Evolutionary conservation across 2,113 vertebrate species (phyloP).

Genomic region (Aviceda subcristata): DNA sequence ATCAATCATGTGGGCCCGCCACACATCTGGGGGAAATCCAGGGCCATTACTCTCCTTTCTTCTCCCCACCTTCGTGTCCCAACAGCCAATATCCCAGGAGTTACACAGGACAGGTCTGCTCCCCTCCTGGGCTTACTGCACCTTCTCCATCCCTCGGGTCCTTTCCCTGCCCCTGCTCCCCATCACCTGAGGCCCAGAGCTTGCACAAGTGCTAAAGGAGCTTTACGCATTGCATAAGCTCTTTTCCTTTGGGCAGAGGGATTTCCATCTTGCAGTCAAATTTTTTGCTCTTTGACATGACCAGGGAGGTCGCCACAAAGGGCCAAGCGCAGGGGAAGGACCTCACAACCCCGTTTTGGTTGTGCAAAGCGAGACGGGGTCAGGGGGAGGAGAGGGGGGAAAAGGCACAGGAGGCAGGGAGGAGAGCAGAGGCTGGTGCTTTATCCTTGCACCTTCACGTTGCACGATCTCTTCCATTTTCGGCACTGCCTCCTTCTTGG

Average conservation of each 20-base stretch:
- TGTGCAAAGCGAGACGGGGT: neutral
- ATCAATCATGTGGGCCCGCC: constrained; percentile 71
- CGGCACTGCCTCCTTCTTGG: neutral
- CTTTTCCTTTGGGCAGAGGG: neutral
- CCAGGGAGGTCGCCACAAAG: accelerated
- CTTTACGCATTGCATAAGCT: accelerated
- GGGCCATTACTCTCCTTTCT: constrained; percentile 33
- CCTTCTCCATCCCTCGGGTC: accelerated
- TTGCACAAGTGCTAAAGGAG: neutral
- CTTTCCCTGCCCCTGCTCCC: neutral
- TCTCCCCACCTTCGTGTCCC: constrained; percentile 23
- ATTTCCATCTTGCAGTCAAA: neutral
- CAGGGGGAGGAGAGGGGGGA: neutral
- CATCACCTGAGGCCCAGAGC: neutral
- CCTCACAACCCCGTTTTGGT: accelerated
- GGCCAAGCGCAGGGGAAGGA: neutral
- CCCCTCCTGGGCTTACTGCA: neutral
- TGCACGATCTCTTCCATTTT: neutral
- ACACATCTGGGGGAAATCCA: constrained; percentile 65
- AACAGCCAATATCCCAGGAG: neutral
- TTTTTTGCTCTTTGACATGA: neutral
- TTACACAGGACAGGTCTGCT: neutral
- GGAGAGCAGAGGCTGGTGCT: neutral
- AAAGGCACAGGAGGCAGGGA: neutral
- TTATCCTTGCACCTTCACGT: neutral